A percentile compares a stretch with the other conserved stretches of the same genome.
Conservation (phyloP, 2,797 vertebrate species). For the Balearica regulorum region DNA sequence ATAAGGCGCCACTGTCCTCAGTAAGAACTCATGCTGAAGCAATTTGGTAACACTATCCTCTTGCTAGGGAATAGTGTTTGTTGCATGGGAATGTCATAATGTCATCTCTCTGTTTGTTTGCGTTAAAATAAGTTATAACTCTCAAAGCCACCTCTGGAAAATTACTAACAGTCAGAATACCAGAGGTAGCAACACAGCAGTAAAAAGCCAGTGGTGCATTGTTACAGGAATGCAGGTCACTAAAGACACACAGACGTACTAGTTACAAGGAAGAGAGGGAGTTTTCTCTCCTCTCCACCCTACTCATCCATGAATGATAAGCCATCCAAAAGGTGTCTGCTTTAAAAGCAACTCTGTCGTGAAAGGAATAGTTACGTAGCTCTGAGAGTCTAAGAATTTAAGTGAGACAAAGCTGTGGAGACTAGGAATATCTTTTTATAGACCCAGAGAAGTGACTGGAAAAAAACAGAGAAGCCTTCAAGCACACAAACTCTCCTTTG, state of each 20-base stretch:
- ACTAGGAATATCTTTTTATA: not conserved
- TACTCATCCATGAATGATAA: not conserved
- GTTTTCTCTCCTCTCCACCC: not conserved
- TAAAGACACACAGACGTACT: not conserved
- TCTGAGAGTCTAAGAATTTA: not conserved
- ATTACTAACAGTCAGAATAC: conserved; percentile 17
- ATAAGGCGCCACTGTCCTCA: conserved; percentile 5
- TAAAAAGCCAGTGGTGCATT: not conserved
- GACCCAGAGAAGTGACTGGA: not conserved
- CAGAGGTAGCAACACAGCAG: not conserved
- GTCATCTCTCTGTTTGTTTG: not conserved
- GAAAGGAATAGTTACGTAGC: not conserved
- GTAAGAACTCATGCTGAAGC: conserved; percentile 49
- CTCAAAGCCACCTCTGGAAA: conserved; percentile 56
- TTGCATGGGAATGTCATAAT: conserved; percentile 27
- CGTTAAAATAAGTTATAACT: conserved; percentile 55
- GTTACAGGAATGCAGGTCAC: not conserved
- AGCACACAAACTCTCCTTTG: not conserved
- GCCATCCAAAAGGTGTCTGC: not conserved
- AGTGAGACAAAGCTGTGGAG: not conserved
- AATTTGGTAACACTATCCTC: conserved; percentile 58
- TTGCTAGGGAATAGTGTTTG: conserved; percentile 18
- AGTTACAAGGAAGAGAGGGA: not conserved
- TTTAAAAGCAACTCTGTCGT: not conserved
- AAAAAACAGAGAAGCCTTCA: not conserved